Base-by-base conservation (phyloP, 2,888 invertebrate genomes). In the Coremacera marginata region DNA sequence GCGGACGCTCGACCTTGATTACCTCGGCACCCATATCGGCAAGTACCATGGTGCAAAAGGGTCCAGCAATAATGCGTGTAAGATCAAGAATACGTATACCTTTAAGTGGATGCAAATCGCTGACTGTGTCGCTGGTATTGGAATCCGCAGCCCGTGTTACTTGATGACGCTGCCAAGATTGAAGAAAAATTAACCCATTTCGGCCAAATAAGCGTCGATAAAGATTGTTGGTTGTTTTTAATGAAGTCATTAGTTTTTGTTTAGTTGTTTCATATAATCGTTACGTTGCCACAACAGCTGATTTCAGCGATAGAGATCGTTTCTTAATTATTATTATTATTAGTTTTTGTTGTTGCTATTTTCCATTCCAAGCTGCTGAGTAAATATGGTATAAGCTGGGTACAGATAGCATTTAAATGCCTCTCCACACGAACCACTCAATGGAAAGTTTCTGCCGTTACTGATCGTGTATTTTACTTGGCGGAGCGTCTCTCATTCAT, bases 21-120 rank as follows among this genome's bases (percentile, higher is more conserved):
- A 98, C 92, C 86, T 97, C 96, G 0, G 98, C 98, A 0, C 98
- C 98, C 78, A 98, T 90, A 90, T 98, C 98, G 1, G 95, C 95
- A 27, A 99, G 90, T 75, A 96, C 92, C 98, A 98, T 97, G 0
- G 98, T 95, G 87, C 98, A 98, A 86, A 94, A 96, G 0, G 98
- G 98, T 0, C 98, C 98, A 25, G 98, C 98, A 3, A 98, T 92
- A 57, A 98, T 95, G 83, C 98, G 91, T 7, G 95, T 95, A 79
- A 96, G 88, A 90, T 97, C 96, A 78, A 97, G 88, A 16, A 96
- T 92, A 84, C 93, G 92, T 52, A 96, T 90, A 78, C 94, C 95
- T 76, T 90, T 90, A 60, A 96, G 88, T 22, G 95, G 93, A 77
- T 93, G 92, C n/a, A 82, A 78, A 5, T 86, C 84, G n/a, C 81